Base-by-base conservation (phyloP, 2,888 invertebrate species). In the Synanthedon myopaeformis region DNA sequence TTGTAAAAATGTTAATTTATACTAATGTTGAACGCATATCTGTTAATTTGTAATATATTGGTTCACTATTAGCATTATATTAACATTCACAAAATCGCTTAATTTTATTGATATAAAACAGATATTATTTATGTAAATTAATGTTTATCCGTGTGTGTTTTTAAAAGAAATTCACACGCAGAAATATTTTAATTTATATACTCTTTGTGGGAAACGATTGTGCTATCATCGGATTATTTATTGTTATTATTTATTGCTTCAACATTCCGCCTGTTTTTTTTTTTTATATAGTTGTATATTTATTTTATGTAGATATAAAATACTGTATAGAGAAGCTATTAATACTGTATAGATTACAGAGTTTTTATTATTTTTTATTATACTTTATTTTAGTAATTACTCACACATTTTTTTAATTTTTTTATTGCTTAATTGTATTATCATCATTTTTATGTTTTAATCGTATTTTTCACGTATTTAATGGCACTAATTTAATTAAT, bases 1-100 rank as follows among this genome's bases (percentile, higher is more conserved):
- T 67, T 68, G 75, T 79, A 74, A 74, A 78, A 67, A 79, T 79
- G 76, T 62, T 58, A 79, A 78, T 77, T 69, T 67, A 71, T 69
- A 69, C 68, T 66, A 70, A 75, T 75, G 71, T 67, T 69, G 65
- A 65, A 66, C 63, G 56, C 58, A 54, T 59, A 54, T 56, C 54
- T 45, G 51, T 53, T 53, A 53, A 60, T 60, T 57, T 55, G 49
- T 53, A 53, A 54, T 53, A 45, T 45, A 54, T 54, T 51, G 49
- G 28, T 41, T 52, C 41, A 42, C 54, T 54, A 54, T 52, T 54
- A 51, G 45, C 50, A 52, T 54, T 52, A 49, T 49, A 45, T 45
- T 45, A 45, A 45, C 50, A 45, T 45, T 45, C 13, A 45, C 45
- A 14, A 14, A 45, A 45, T 45, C 45, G 45, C 45, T 45, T 45